These are phyloP conservation scores for Drosophila bipectinata DNA, from an alignment of 1,140 invertebrate species.

Conservation along the genomic window DNA sequence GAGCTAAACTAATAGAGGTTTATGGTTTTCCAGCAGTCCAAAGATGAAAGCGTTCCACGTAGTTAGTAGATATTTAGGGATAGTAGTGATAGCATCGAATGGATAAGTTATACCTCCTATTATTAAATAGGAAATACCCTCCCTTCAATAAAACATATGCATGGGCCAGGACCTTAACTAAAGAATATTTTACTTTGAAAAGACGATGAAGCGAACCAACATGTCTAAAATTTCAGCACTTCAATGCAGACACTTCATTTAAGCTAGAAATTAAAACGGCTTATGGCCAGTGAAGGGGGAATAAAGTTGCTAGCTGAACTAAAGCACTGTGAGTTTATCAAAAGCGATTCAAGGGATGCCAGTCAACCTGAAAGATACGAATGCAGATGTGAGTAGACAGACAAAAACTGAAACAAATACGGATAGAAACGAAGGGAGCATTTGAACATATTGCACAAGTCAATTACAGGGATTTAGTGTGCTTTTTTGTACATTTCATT, in stretches of 20 bases:
- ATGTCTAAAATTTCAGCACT: constrained; percentile 19
- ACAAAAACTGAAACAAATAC: constrained; percentile 36
- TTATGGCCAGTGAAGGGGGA: constrained; percentile 7
- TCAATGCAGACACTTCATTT: constrained; percentile 33
- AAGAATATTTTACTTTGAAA: background rate
- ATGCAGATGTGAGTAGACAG: constrained; percentile 21
- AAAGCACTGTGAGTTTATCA: constrained; percentile 16
- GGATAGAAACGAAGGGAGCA: constrained; percentile 13
- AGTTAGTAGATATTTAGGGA: constrained; percentile 29
- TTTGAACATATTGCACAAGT: constrained; percentile 70
- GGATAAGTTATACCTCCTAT: background rate
- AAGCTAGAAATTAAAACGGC: constrained; percentile 42
- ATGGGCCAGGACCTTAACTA: background rate
- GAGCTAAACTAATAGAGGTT: constrained; percentile 73
- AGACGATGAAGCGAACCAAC: constrained; percentile 16
- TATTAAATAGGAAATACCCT: background rate
- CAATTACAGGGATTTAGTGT: constrained; percentile 69
- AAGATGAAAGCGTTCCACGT: constrained; percentile 12
- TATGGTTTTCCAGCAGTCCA: constrained; percentile 33
- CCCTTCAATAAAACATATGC: background rate
- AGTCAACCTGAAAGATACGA: constrained; percentile 40
- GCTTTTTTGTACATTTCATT: constrained; percentile 70
- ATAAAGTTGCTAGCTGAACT: constrained; percentile 9
- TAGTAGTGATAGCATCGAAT: constrained; percentile 14
- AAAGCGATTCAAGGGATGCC: constrained; percentile 36